Conservation (phyloP, 2,113 vertebrate species). For the Xenopus tropicalis region DNA sequence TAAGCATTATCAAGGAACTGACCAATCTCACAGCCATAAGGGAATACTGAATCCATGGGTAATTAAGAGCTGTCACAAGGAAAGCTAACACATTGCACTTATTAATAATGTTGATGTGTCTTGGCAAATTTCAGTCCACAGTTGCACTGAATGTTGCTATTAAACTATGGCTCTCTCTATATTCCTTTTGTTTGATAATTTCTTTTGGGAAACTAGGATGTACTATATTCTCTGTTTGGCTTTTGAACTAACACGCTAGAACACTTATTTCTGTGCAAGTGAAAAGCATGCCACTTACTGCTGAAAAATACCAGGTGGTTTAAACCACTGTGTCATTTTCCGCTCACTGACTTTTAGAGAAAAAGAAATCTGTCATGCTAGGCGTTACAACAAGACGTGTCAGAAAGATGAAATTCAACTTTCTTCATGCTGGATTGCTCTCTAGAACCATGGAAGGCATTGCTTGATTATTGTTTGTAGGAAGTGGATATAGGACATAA, state of each 20-base stretch:
- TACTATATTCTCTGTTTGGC: accelerated
- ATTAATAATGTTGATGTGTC: too few species aligned
- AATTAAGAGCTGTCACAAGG: too few species aligned
- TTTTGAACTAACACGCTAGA: neutral
- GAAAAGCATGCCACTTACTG: conserved; percentile 5
- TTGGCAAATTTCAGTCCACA: too few species aligned
- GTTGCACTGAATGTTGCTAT: too few species aligned
- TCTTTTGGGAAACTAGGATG: neutral
- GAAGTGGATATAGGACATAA: neutral
- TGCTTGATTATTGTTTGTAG: neutral
- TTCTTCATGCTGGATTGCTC: conserved; percentile 13
- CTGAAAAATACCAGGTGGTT: conserved; percentile 39
- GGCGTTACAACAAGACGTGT: conserved; percentile 16
- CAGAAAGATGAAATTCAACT: conserved; percentile 1
- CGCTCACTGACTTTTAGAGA: conserved; percentile 31
- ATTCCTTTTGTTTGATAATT: neutral
- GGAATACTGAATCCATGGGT: too few species aligned
- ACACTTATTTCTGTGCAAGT: conserved; percentile 1
- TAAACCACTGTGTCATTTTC: conserved; percentile 25
- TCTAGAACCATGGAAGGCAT: neutral
- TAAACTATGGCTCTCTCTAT: too few species aligned
- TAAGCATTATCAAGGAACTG: too few species aligned
- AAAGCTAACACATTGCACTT: too few species aligned
- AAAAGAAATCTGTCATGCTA: conserved; percentile 31
- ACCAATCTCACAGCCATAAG: too few species aligned